Conservation (phyloP, 2,113 vertebrate species). For the Neogale vison region DNA sequence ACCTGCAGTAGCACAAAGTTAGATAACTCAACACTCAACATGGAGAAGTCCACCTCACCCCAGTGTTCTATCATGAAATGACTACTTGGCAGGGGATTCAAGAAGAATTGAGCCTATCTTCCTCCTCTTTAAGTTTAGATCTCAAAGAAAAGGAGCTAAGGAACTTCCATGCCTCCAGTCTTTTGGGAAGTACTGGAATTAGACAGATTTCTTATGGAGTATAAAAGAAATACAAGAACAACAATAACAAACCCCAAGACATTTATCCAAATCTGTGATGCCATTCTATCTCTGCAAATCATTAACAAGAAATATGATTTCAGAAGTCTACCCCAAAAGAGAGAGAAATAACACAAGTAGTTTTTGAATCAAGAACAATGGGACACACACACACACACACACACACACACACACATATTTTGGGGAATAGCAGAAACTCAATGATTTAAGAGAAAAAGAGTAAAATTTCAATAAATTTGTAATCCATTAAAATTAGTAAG, state of each 20-base stretch:
- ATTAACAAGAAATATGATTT: neutral
- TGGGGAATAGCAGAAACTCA: neutral
- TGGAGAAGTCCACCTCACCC: neutral
- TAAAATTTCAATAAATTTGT: neutral
- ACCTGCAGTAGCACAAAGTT: neutral
- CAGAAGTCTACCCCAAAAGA: neutral
- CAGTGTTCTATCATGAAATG: neutral
- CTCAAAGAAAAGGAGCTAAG: neutral
- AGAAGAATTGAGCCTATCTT: neutral
- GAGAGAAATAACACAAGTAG: neutral
- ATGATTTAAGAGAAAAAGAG: neutral
- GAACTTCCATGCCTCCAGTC: neutral
- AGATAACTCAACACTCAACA: neutral
- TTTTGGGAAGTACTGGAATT: neutral
- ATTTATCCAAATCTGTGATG: neutral
- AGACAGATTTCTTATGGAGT: neutral
- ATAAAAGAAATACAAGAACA: neutral
- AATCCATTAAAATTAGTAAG: neutral
- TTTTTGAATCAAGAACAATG: neutral
- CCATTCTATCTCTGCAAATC: neutral
- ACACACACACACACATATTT: too few relatives aligned
- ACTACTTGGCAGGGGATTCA: neutral
- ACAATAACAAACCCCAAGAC: neutral
- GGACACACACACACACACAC: too few relatives aligned
- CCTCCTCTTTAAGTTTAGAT: neutral